These are phyloP conservation scores for Laspeyria flexula DNA, from an alignment of 2,888 invertebrate genomes.

Conservation along the genomic window DNA sequence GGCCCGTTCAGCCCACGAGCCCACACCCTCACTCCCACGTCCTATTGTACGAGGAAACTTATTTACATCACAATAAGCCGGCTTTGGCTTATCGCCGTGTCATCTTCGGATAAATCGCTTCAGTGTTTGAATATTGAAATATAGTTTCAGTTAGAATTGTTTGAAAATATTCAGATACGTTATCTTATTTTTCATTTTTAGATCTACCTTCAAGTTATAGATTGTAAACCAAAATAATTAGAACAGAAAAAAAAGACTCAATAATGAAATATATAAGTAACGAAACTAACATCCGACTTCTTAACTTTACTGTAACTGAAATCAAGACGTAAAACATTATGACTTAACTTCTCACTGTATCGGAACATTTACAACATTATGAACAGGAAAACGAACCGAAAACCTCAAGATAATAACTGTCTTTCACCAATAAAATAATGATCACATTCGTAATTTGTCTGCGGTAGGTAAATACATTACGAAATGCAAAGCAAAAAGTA, in stretches of 20 bases:
- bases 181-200: no score
- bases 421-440: constrained; percentile 26
- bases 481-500: constrained; percentile 35
- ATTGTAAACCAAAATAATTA: no score
- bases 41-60: constrained; percentile 77
- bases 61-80: constrained; percentile 82
- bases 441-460: constrained; percentile 28
- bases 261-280: no score
- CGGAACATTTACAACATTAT: no score
- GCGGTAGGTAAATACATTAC: constrained; percentile 34
- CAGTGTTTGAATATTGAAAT: constrained; percentile 36
- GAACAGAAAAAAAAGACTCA: no score
- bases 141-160: constrained; percentile 22
- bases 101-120: constrained; percentile 53
- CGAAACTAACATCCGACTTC: no score
- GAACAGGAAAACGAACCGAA: constrained; percentile 25
- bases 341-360: no score
- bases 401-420: constrained; percentile 18
- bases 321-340: no score
- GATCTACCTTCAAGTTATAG: neutral
- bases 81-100: constrained; percentile 71
- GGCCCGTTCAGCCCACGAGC: constrained; percentile 71
- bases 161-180: constrained; percentile 5
- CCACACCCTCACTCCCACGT: constrained; percentile 72
- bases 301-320: no score